Evolutionary conservation across 2,888 invertebrate species (phyloP), one percentile per base, ranked within the genome.

Genomic region (Acrobasis consociella): DNA sequence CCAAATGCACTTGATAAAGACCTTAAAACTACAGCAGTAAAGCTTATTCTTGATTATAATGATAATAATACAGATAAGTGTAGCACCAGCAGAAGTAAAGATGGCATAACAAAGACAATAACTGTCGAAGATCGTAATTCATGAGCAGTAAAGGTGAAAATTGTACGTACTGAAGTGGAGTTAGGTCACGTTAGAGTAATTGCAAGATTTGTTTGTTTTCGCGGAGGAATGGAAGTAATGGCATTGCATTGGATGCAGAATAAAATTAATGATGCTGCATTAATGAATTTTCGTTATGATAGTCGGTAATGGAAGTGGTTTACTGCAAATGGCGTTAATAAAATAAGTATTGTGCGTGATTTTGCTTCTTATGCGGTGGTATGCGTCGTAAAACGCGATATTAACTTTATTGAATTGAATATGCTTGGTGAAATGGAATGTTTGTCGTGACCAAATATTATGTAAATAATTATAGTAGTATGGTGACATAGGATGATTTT

Each of bases 151-250:
- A 60, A 71, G 79, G 72, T 70, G 68, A 69, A 60, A 74, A 72
- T 76, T 61, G 69, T 72, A 67, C 60, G 70, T 39, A 58, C 51
- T 15, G 61, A 65, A 61, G 65, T 50, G 62, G 37, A 64, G 55
- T 56, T 65, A 72, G 70, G 56, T 76, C 78, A 83, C 76, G 75
- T 81, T 82, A 82, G 83, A 88, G 87, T 87, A 89, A 87, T 89
- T 89, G 86, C 82, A 81, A 86, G 89, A 91, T 90, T 91, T 91
- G 91, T 91, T 91, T 91, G 88, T 89, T 90, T 89, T 87, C 62
- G 84, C 82, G 82, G 78, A 81, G 86, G 81, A 85, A 86, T 81
- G 84, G 81, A 79, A 84, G 87, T 86, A 90, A 89, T 87, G 80
- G 86, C 82, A 82, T 81, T 84, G 85, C 85, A 85, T 83, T 78